Evolutionary conservation across 2,113 vertebrate genomes (phyloP).

Genomic region (Phylloscopus trochilus): DNA sequence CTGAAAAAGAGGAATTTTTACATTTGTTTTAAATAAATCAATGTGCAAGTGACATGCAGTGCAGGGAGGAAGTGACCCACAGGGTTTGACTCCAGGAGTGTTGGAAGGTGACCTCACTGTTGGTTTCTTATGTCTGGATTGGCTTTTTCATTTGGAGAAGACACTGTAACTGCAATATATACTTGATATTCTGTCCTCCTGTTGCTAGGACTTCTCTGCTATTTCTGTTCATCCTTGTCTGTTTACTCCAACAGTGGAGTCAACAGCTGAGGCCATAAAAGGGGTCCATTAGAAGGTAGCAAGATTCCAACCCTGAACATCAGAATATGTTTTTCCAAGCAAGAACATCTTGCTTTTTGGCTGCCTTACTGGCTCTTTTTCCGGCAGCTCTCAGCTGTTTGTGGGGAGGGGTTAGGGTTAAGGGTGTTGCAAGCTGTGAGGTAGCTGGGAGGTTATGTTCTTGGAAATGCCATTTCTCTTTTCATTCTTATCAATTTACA

Average conservation of each 20-base stretch:
- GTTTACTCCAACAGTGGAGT: constrained; percentile 25
- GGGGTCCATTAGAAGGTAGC: constrained; percentile 44
- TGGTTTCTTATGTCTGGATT: constrained; percentile 10
- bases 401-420: constrained; percentile 8
- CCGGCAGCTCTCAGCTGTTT: constrained; percentile 35
- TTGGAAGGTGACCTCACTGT: neutral
- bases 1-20: constrained; percentile 37
- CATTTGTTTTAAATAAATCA: constrained; percentile 65
- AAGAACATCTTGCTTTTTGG: constrained; percentile 27
- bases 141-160: constrained; percentile 2
- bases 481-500: constrained; percentile 46
- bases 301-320: neutral
- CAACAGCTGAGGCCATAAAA: constrained; percentile 32
- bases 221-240: neutral
- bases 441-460: constrained; percentile 16
- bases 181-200: neutral
- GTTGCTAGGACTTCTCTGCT: neutral
- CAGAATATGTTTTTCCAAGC: constrained; percentile 21
- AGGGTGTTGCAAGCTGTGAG: constrained; percentile 52
- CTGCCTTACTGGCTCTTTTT: constrained; percentile 36
- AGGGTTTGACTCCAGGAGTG: neutral
- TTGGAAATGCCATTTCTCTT: constrained; percentile 55
- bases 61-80: neutral
- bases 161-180: neutral
- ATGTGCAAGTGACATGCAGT: neutral